Evolutionary conservation across 2,113 vertebrate species (phyloP), one percentile per base, ranked within the genome.

Genomic region (Leptosomus discolor): DNA sequence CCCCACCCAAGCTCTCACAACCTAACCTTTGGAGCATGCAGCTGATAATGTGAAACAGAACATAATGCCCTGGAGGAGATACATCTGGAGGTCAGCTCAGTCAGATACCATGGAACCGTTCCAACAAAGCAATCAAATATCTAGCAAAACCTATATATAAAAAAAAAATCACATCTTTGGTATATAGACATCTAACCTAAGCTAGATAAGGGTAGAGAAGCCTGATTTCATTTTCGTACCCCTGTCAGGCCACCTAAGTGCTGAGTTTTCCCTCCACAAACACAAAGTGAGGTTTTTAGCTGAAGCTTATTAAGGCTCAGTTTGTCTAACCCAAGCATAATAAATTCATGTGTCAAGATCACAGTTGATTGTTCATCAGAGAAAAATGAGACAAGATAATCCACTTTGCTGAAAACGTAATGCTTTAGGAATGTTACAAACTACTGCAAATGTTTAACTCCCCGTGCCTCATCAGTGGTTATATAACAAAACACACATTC

Each of bases 111-210:
- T 97, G 97, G 92, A 97, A 92, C 84, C 23, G n/a, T 97, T 96
- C 88, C 96, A 97, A 95, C 82, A 96, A 95, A 96, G 96, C 94
- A 97, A 96, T 97, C 97, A 97, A 96, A 96, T 97, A 92, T 83
- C 92, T 95, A 96, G 67, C 79, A 97, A 98, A 97, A 96, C 64
- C 43, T 88, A 71, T 23, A 9, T 32, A 48, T 23, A 68, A 87
- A 94, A n/a, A 50, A 45, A n/a, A 76, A 67, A 32, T 81, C 76
- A 43, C 68, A 79, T 97, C 60, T 97, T 95, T 87, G 63, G 34
- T 57, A 68, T 75, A 88, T 53, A 96, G 89, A 67, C 82, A 93
- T 94, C 78, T 46, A 94, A 34, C 88, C 60, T 92, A 93, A 92
- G 87, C 56, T 81, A 93, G 90, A 63, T 10, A 88, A 97, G 41